Conservation (phyloP, 2,888 invertebrate species). For the Epicampocera succincta region DNA sequence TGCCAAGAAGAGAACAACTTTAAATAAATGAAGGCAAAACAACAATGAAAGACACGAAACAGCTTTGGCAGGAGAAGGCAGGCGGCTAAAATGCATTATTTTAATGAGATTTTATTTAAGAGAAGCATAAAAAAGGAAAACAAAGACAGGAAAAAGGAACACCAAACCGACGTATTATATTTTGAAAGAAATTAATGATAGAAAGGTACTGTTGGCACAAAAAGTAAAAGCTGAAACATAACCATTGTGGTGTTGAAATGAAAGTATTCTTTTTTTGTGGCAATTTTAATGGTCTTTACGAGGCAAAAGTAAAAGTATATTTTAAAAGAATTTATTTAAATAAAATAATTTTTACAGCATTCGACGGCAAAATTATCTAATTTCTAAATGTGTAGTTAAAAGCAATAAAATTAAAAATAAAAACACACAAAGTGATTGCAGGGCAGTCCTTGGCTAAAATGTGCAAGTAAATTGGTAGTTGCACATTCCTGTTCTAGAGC, state of each 20-base stretch:
- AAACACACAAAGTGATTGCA: neutral
- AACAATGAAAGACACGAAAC: slow-evolving; percentile 52
- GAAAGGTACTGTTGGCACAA: slow-evolving; percentile 2
- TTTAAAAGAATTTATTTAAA: slow-evolving; percentile 39
- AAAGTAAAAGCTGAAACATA: slow-evolving; percentile 1
- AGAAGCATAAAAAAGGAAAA: slow-evolving; percentile 36
- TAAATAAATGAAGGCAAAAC: slow-evolving; percentile 60
- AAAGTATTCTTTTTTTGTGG: slow-evolving; percentile 19
- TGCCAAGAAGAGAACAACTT: slow-evolving; percentile 35
- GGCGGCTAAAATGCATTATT: slow-evolving; percentile 66
- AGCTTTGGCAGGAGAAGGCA: slow-evolving; percentile 16
- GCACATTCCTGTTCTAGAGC: neutral
- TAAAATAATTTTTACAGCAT: slow-evolving; percentile 23
- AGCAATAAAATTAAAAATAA: slow-evolving; percentile 40
- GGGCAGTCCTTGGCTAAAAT: slow-evolving; percentile 39
- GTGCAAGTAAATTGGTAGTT: slow-evolving; percentile 17
- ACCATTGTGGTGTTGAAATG: slow-evolving; percentile 16
- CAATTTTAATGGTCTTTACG: slow-evolving; percentile 14
- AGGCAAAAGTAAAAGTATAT: neutral
- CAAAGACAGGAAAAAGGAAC: slow-evolving; percentile 11
- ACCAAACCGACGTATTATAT: slow-evolving; percentile 43
- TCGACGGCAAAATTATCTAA: slow-evolving; percentile 37
- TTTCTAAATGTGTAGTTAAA: slow-evolving; percentile 48
- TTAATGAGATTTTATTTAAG: slow-evolving; percentile 69
- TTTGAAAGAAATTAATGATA: slow-evolving; percentile 64